Evolutionary conservation across 2,113 vertebrate genomes (phyloP).

Genomic region (Bos javanicus): DNA sequence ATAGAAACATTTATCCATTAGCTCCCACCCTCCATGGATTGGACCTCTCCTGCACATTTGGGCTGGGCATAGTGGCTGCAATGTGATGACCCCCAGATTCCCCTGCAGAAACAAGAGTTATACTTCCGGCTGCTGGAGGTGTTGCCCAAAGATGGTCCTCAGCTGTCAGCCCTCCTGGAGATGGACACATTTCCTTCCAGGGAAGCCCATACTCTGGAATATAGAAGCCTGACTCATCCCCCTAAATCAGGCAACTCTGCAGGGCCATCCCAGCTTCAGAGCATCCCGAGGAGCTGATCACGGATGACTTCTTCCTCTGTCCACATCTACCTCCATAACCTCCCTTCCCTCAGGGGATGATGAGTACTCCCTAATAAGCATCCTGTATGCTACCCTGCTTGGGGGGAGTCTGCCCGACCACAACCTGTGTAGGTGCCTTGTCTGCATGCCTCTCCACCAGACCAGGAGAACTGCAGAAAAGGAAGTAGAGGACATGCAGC

Average conservation of each 20-base stretch:
- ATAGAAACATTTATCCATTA: not conserved
- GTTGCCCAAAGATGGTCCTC: not conserved
- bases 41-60: not conserved
- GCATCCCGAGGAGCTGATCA: not conserved
- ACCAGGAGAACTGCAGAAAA: not conserved
- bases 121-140: too few relatives aligned
- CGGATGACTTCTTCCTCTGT: not conserved
- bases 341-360: not conserved
- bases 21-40: not conserved
- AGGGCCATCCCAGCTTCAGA: not conserved
- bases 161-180: not conserved
- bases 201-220: not conserved
- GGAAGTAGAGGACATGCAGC: too few relatives aligned
- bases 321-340: too few relatives aligned
- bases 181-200: not conserved
- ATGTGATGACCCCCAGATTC: too few relatives aligned
- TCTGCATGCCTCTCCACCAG: too few relatives aligned
- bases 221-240: not conserved
- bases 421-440: fast-evolving
- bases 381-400: not conserved
- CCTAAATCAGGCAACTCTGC: not conserved
- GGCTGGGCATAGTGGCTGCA: not conserved
- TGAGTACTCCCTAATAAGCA: not conserved
- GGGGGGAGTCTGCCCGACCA: not conserved
- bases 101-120: not conserved